These are phyloP conservation scores for Xestia ashworthii DNA, from an alignment of 2,888 invertebrate species.

Conservation along the genomic window DNA sequence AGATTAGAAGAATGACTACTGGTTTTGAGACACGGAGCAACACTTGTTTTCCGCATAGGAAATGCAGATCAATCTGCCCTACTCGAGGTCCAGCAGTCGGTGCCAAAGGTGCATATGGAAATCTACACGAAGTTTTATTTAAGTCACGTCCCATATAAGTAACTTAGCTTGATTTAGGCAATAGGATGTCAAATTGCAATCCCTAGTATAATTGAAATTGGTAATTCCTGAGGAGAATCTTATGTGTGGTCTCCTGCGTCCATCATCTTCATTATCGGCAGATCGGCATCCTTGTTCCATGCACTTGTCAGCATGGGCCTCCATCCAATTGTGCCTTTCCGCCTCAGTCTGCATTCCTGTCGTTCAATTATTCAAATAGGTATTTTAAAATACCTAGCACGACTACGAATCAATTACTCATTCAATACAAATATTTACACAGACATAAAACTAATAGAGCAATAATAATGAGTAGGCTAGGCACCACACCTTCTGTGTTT, in stretches of 20 bases:
- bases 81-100: not conserved
- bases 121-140: not conserved
- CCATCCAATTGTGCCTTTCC: not conserved
- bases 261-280: not conserved
- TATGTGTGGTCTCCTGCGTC: not conserved
- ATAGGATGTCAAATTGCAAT: not conserved
- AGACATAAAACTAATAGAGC: conserved; percentile 10
- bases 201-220: not conserved
- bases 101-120: not conserved
- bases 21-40: not conserved
- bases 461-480: not conserved
- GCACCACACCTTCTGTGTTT: not conserved
- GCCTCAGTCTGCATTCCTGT: not conserved
- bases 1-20: not conserved
- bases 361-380: not conserved
- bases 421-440: conserved; percentile 18
- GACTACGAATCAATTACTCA: conserved; percentile 10
- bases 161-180: not conserved
- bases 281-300: not conserved
- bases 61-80: not conserved
- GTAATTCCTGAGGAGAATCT: not conserved
- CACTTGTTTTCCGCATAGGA: not conserved
- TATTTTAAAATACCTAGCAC: not conserved
- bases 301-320: not conserved
- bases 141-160: not conserved